These are phyloP conservation scores for Labeo catla DNA, from an alignment of 2,113 vertebrate species.

Conservation along the genomic window DNA sequence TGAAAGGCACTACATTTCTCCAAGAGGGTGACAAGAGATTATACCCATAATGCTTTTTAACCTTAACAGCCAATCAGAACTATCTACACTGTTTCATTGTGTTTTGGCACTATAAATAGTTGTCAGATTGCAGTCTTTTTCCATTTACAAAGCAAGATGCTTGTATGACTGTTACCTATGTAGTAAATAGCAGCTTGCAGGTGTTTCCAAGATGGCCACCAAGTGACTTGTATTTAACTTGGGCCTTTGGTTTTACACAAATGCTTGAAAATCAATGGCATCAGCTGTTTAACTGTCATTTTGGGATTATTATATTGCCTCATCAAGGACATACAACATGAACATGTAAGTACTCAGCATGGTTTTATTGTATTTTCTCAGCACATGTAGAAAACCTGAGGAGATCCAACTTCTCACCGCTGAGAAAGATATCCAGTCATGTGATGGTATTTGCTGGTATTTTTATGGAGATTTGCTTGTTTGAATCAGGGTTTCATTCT, in stretches of 20 bases:
- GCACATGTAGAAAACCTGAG: neutral
- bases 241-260: neutral
- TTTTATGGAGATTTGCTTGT: conserved; percentile 18
- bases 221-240: neutral
- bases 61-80: too few species aligned
- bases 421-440: neutral
- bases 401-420: neutral
- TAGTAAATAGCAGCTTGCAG: neutral
- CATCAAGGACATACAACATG: neutral
- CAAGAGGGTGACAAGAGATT: too few species aligned
- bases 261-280: neutral
- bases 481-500: conserved; percentile 32
- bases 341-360: neutral
- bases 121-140: neutral
- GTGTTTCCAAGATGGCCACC: neutral
- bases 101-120: too few species aligned
- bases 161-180: neutral
- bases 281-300: neutral
- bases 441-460: neutral
- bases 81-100: too few species aligned
- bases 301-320: neutral
- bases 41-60: too few species aligned
- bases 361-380: neutral
- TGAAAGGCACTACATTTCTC: too few species aligned
- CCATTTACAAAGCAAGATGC: neutral